Evolutionary conservation across 2,797 vertebrate genomes (phyloP), one percentile per base, ranked within the genome.

Genomic region (Mus caroli): DNA sequence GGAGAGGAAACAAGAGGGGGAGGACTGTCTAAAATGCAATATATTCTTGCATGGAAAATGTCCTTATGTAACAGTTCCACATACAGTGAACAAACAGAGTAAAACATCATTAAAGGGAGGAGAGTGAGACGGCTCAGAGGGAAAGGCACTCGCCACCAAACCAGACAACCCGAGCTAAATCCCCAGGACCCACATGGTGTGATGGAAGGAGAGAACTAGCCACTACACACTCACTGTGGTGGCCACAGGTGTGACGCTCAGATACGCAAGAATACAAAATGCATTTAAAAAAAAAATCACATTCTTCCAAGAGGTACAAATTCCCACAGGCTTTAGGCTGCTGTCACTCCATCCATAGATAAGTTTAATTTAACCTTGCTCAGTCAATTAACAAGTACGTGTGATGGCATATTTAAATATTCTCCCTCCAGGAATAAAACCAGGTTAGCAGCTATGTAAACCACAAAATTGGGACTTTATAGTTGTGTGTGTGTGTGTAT

Each of bases 371-470:
- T 43, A 56, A 40, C 50, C 46, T 24, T 88, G 15, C 37, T 90
- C 85, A 69, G n/a, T 60, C n/a, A 84, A 62, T 90, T 92, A 93
- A 82, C 73, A 94, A 87, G 64, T 77, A 76, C 5, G 83, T 64
- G 82, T 79, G 86, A 96, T 34, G 20, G 8, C 6, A 80, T 76
- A 79, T 52, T 93, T 88, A 96, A 93, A 90, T n/a, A 91, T 37
- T 60, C 11, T 60, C 94, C 50, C 76, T 94, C 73, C 88, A 87
- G 90, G 85, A 56, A 93, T 64, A 79, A 88, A 94, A 96, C 73
- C 69, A 95, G 40, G 91, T 76, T 4, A 92, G 10, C 31, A 76
- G 86, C 71, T 37, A 58, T 82, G 26, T 26, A 92, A 94, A 43
- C 85, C 69, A 94, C 58, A 94, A 96, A 96, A 79, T 37, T 54